Conservation (phyloP, 2,888 invertebrate species). For the Gastracanthus pulcherrimus region DNA sequence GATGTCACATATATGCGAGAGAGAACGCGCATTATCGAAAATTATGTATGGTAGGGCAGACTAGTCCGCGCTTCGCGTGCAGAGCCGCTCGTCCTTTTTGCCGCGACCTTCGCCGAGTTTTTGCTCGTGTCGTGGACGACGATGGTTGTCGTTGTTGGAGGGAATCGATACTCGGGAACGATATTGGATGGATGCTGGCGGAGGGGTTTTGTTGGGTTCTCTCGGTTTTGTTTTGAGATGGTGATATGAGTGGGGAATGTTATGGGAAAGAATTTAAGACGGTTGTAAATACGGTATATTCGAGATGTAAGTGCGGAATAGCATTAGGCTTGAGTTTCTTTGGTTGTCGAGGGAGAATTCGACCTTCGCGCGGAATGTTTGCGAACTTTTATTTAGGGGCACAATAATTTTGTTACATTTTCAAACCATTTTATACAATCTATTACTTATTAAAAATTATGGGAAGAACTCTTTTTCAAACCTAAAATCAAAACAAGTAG, state of each 20-base stretch:
- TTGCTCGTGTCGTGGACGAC: no score
- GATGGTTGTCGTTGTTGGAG: no score
- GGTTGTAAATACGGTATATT: not conserved
- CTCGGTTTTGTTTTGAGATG: not conserved
- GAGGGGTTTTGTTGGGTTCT: not conserved
- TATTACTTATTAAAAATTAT: no score
- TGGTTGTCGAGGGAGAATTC: no score
- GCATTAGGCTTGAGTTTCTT: not conserved
- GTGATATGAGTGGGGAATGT: not conserved
- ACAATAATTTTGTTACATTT: no score
- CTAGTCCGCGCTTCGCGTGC: not conserved
- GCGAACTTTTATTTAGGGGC: no score
- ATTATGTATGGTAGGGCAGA: slow-evolving; percentile 32
- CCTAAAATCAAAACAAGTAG: no score
- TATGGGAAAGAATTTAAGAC: not conserved
- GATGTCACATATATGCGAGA: slow-evolving; percentile 12
- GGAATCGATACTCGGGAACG: no score
- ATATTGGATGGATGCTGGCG: no score
- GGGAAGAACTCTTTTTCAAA: no score
- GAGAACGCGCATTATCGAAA: slow-evolving; percentile 1
- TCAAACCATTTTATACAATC: no score
- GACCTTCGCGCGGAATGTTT: no score
- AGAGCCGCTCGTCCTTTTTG: not conserved
- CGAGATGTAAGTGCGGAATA: not conserved
- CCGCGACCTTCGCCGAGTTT: not conserved